Conservation (phyloP, 2,888 invertebrate species). For the Choristoneura rosaceana region DNA sequence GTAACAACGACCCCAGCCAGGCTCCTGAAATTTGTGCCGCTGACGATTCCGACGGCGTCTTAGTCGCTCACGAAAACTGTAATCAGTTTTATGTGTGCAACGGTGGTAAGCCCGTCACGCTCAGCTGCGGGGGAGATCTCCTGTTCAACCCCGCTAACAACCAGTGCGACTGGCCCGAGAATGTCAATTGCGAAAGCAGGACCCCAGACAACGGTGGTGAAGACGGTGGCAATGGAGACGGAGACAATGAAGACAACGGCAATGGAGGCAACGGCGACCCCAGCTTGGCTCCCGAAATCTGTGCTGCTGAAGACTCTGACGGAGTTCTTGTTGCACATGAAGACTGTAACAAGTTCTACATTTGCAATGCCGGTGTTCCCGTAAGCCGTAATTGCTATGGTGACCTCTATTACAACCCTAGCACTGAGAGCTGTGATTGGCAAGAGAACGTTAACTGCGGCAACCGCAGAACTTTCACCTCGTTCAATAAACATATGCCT, state of each 20-base stretch:
- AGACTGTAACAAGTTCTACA: slow-evolving; percentile 58
- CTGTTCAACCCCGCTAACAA: slow-evolving; percentile 52
- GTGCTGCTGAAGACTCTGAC: slow-evolving; percentile 51
- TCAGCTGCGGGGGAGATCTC: slow-evolving; percentile 50
- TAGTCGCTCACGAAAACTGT: slow-evolving; percentile 60
- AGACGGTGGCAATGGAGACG: slow-evolving; percentile 30
- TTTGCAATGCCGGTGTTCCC: slow-evolving; percentile 49
- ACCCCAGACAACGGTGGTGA: slow-evolving; percentile 27
- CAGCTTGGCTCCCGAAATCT: slow-evolving; percentile 48
- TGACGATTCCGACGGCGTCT: slow-evolving; percentile 50
- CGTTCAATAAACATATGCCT: slow-evolving; percentile 22
- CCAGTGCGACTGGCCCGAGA: slow-evolving; percentile 55
- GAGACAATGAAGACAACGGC: slow-evolving; percentile 25
- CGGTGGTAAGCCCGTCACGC: slow-evolving; percentile 47
- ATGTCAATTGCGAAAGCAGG: slow-evolving; percentile 53
- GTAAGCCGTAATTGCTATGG: slow-evolving; percentile 48
- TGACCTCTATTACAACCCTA: slow-evolving; percentile 51
- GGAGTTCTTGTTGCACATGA: slow-evolving; percentile 57
- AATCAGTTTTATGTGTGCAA: slow-evolving; percentile 56
- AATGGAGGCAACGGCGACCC: slow-evolving; percentile 38
- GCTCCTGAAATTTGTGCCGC: slow-evolving; percentile 51
- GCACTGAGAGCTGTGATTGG: slow-evolving; percentile 53
- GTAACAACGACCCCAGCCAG: slow-evolving; percentile 42
- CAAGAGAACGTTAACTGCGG: slow-evolving; percentile 53
- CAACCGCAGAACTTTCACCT: slow-evolving; percentile 28